Base-by-base conservation (phyloP, 2,888 invertebrate species). In the Drosophila hamatofila region DNA sequence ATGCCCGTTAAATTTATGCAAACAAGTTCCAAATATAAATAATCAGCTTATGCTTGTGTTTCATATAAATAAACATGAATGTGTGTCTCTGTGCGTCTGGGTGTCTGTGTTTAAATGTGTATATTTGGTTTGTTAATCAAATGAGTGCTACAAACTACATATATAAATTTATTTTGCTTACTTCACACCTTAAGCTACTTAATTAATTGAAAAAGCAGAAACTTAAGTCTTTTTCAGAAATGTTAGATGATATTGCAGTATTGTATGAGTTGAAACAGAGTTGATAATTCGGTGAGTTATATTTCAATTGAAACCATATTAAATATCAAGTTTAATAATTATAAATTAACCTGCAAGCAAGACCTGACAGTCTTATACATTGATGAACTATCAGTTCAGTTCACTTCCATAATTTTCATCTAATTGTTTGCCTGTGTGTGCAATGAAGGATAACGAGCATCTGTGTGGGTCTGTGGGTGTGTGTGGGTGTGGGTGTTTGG, bases 1-100 rank as follows among this genome's bases (percentile, higher is more conserved):
- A 69, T 79, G 71, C 68, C 82, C 69, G 63, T 75, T 42, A 79
- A 81, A 81, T 82, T 66, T 85, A 85, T 81, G 78, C 87, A 82
- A 86, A 78, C 75, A 63, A 71, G 56, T 67, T 56, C 39, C 63
- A 55, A 58, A 57, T 58, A 78, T 78, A 78, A 65, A 78, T 64
- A 68, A 78, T 65, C 42, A 64, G 68, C 58, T 77, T 67, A 56
- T 33, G 55, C 57, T 51, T 63, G 44, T 42, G 21, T 30, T 35
- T 6, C 11, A n/a, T 11, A 27, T n/a, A 27, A 48, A 30, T 59
- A 39, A 46, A 23, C 23, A 14, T 63, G 44, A 25, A 11, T 46
- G 33, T 65, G 18, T 55, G 23, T 21, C 23, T 41, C 21, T 46
- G 30, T 51, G 27, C 18, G 8, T 25, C n/a, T 41, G 16, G 23